Evolutionary conservation across 1,140 invertebrate species (phyloP), one percentile per base, ranked within the genome.

Genomic region (Drosophila willistoni): DNA sequence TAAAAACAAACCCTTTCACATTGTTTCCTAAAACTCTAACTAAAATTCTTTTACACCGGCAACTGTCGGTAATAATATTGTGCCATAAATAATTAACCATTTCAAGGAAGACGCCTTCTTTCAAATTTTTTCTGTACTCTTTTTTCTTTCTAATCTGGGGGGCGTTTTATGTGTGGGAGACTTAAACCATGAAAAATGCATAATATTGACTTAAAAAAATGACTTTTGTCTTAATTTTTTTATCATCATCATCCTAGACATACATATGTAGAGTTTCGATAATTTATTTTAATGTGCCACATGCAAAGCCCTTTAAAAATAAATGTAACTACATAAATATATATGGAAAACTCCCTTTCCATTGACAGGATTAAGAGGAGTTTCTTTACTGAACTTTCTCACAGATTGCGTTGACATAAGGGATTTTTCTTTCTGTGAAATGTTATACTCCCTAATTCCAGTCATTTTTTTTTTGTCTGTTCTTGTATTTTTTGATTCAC

Each of bases 281-380:
- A 79, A 86, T 86, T 87, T 86, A 86, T 86, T 77, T 69, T 41
- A 39, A 70, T 68, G 57, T 79, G 79, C 83, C 82, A 82, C 82
- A 86, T 86, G 82, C 82, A 62, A 79, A 76, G 81, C 70, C 17
- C 34, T 22, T 3, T 7, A 59, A 12, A 34, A 42, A 19, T 10
- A 22, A 22, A 22, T 47, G 7, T 47, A 19, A 14, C 44, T 47
- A 14, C 9, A 22, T 22, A 12, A 36, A 36, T 9, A 36, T 12
- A 10, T 5, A 12, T 1, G 3, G 42, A 39, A 29, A 25, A 60
- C 36, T 56, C 44, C 41, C 29, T 29, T 39, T 25, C 57, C 60
- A 56, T 68, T 61, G 51, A 59, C 62, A 80, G 77, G 66, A 84
- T 83, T 84, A 76, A 68, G 62, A 55, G n/a, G 39, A 63, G 34